Evolutionary conservation across 2,797 vertebrate species (phyloP).

Genomic region (Caiman crocodilus): DNA sequence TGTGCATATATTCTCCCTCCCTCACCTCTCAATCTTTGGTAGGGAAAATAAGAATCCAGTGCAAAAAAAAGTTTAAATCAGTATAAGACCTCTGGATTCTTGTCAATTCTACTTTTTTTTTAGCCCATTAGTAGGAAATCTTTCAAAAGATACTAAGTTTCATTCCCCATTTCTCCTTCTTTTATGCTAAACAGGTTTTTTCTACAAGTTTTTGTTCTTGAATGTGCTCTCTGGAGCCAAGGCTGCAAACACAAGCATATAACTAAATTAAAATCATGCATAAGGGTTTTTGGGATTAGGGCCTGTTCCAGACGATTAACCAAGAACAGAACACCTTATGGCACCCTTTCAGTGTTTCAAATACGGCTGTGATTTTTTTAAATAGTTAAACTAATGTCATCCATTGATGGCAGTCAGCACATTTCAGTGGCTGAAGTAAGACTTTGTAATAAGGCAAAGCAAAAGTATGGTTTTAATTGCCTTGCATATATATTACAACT

Average conservation of each 20-base stretch:
- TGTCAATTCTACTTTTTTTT: slow-evolving; percentile 46
- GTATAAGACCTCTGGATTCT: neutral
- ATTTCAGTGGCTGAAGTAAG: neutral
- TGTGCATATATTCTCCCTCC: no score
- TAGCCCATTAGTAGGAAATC: slow-evolving; percentile 15
- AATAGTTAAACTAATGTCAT: neutral
- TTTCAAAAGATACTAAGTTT: slow-evolving; percentile 20
- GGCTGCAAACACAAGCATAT: neutral
- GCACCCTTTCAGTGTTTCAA: neutral
- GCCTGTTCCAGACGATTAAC: neutral
- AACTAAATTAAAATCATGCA: neutral
- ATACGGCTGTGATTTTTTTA: neutral
- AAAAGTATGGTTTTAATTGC: neutral
- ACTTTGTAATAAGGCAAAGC: neutral
- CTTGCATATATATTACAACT: rapidly evolving
- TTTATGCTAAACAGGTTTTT: neutral
- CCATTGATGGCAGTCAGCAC: neutral
- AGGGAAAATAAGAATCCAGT: neutral
- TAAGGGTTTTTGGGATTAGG: neutral
- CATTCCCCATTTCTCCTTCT: neutral
- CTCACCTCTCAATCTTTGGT: neutral
- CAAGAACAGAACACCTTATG: neutral
- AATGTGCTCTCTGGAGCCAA: slow-evolving; percentile 7
- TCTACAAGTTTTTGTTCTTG: neutral
- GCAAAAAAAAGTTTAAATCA: slow-evolving; percentile 5